Evolutionary conservation across 2,888 invertebrate species (phyloP).

Genomic region (Limnephilus marmoratus): DNA sequence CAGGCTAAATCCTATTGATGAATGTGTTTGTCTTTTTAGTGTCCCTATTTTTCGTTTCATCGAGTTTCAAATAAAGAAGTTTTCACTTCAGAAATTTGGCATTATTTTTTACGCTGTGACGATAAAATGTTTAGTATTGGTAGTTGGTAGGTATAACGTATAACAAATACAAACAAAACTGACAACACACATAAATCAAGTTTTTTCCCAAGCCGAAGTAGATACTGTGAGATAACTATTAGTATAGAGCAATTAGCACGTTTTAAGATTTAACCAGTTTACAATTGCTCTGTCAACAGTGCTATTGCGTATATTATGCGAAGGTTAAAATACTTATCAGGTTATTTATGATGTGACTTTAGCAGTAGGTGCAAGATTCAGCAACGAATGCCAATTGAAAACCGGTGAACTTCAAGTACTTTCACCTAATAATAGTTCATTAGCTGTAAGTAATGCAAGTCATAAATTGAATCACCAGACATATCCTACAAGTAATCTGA

Average conservation of each 20-base stretch:
- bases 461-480: neutral
- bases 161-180: neutral
- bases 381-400: neutral
- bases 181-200: neutral
- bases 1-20: no score
- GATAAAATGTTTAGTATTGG: neutral
- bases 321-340: neutral
- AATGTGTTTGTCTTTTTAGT: no score
- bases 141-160: no score
- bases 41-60: no score
- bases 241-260: neutral
- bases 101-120: neutral
- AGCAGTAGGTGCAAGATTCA: neutral
- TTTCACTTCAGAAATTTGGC: no score
- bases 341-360: neutral
- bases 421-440: neutral
- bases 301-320: neutral
- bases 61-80: no score
- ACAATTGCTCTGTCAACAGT: neutral
- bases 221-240: neutral
- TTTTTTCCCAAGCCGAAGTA: neutral
- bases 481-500: neutral
- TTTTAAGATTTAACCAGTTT: neutral
- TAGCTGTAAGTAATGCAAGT: neutral
- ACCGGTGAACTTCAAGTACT: neutral